Percentiles rank a stretch among this genome's conserved stretches.
phyloP scores from a whole-genome alignment of 2,888 invertebrate genomes.

The Furcula furcula region DNA sequence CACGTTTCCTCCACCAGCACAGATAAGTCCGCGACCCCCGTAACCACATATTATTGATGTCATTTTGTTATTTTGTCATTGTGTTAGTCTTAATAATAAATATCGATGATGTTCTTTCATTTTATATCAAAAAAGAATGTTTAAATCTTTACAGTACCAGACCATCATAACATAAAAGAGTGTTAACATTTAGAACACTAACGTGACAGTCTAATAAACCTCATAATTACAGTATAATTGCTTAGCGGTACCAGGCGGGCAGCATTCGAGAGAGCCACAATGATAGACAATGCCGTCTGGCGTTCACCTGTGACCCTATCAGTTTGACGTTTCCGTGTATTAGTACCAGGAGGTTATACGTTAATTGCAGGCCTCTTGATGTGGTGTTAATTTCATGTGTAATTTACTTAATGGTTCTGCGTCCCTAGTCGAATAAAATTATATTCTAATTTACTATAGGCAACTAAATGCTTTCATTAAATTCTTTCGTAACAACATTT shows the following conservation, averaged over 20 bases:
- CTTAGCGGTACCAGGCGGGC: conserved; percentile 50
- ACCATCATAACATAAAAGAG: conserved; percentile 10
- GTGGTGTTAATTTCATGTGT: conserved; percentile 10
- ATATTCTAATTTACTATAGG: no score
- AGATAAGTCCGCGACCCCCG: no score
- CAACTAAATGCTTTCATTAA: no score
- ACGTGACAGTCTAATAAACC: conserved; percentile 33
- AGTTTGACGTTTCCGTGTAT: conserved; percentile 36
- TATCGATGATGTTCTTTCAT: background rate
- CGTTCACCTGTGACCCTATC: conserved; percentile 48
- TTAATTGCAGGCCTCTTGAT: conserved; percentile 32
- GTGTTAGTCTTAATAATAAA: no score
- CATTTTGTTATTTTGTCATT: no score
- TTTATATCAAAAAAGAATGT: no score
- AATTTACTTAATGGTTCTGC: background rate
- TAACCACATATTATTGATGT: no score
- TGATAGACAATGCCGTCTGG: conserved; percentile 42
- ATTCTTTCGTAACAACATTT: conserved; percentile 5
- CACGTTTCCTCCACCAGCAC: no score
- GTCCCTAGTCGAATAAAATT: background rate
- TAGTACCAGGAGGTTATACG: conserved; percentile 36
- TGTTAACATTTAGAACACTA: conserved; percentile 11
- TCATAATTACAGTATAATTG: conserved; percentile 51
- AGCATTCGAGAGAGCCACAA: conserved; percentile 33
- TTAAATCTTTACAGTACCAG: no score